These are phyloP conservation scores for Volucella inflata DNA, from an alignment of 2,888 invertebrate genomes.

Conservation along the genomic window DNA sequence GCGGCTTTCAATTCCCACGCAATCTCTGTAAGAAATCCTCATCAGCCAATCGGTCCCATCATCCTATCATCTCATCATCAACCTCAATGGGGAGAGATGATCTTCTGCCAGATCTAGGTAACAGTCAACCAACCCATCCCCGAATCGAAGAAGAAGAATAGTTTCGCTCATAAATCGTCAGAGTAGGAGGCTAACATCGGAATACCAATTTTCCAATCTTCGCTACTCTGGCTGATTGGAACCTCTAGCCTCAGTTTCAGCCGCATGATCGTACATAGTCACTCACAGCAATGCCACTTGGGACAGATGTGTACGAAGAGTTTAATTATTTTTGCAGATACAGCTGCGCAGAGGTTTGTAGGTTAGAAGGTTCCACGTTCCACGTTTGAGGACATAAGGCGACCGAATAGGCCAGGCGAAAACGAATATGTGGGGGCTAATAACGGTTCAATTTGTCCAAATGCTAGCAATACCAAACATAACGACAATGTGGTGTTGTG, in stretches of 20 bases:
- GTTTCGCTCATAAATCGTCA: slow-evolving; percentile 66
- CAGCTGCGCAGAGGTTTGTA: slow-evolving; percentile 64
- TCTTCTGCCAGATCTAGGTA: slow-evolving; percentile 45
- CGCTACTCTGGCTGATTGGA: slow-evolving; percentile 24
- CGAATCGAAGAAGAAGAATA: slow-evolving; percentile 54
- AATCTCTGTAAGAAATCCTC: slow-evolving; percentile 59
- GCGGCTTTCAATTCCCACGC: slow-evolving; percentile 72
- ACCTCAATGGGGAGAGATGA: slow-evolving; percentile 36
- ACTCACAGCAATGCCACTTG: slow-evolving; percentile 43
- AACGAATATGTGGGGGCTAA: slow-evolving; percentile 34
- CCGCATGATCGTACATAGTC: neutral
- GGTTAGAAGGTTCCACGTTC: slow-evolving; percentile 70
- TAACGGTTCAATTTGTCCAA: slow-evolving; percentile 74
- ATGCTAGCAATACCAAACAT: slow-evolving; percentile 12
- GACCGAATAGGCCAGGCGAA: neutral
- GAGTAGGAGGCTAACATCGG: slow-evolving; percentile 50
- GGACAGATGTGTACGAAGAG: slow-evolving; percentile 60
- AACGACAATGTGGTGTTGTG: slow-evolving; percentile 41
- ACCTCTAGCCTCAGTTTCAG: slow-evolving; percentile 10
- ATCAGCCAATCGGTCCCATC: slow-evolving; percentile 53
- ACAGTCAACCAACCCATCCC: slow-evolving; percentile 56
- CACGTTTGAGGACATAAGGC: slow-evolving; percentile 42
- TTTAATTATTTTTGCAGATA: slow-evolving; percentile 66
- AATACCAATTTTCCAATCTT: slow-evolving; percentile 68
- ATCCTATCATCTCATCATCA: slow-evolving; percentile 58